Evolutionary conservation across 2,797 vertebrate genomes (phyloP), one percentile per base, ranked within the genome.

Genomic region (Erithacus rubecula): DNA sequence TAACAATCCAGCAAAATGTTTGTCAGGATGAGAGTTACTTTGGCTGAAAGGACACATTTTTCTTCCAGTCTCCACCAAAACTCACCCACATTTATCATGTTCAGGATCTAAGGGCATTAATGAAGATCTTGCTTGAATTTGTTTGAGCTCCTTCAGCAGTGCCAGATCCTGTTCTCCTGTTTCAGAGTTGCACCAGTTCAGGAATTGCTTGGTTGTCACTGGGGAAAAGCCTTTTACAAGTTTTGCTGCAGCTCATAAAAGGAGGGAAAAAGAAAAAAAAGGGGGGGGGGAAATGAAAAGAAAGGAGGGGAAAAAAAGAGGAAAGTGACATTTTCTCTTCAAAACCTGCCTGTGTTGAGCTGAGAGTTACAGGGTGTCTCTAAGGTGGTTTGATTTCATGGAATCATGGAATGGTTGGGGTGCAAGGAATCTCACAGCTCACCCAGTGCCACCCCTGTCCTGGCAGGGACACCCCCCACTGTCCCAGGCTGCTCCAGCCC

Each of bases 151-250:
- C 64, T 69, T 77, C 75, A 30, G 39, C 59, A 67, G 63, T 94
- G 96, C 95, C 96, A 96, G 94, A 69, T 93, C 87, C 91, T 90
- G 86, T 80, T 95, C 93, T 94, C 88, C 83, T 90, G 64, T 95
- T 95, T 95, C 95, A 96, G 76, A 75, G 89, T 10, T 59, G 76
- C 24, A 94, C 82, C 74, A 43, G 76, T 68, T 90, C 88, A 94
- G 90, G 89, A 94, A 91, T 86, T 87, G 76, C 76, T 93, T 62
- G 86, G 91, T 86, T 91, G 64, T 70, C 94, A 91, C 82, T 12
- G 46, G 83, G 82, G 93, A 89, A 69, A 84, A 87, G 32, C 12
- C 75, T 94, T 94, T 93, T 81, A 93, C 74, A 85, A 88, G 86
- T 91, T 96, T 82, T 79, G 92, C 87, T 87, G 76, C 39, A 92